Evolutionary conservation across 64 coral and sea anemone genomes (phyloP), one percentile per base, ranked within the genome.

Genomic region (Porites australiensis): DNA sequence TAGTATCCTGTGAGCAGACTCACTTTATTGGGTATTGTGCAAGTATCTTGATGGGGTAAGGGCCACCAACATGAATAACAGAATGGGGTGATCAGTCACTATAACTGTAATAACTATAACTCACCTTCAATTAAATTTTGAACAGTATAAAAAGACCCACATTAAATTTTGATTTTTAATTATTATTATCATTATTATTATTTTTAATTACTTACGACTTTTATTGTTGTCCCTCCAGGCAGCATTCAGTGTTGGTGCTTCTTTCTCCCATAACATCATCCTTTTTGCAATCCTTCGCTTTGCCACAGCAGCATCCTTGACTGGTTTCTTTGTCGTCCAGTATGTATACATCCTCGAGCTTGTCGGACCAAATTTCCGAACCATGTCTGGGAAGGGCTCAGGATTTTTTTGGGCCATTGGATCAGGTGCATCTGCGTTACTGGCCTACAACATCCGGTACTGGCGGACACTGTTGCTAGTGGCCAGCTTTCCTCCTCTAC

Each of bases 301-400:
- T 15, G 47, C 48, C 16, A 50, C 73, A 3, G 73, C 11, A 15
- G 45, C 48, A 6, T 50, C 13, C 9, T 0, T 76, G 12, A 58
- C 79, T 4, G 95, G 95, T 4, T 61, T 82, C 8, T 86, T 93
- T 58, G 0, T 87, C 0, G 14, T 87, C 0, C 81, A 84, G 2
- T 96, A 90, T n/a, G 82, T 96, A 8, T 93, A 92, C 27, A 60
- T 43, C 74, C 45, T 93, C 10, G 95, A 96, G 64, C 18, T 93
- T 3, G 87, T 90, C 44, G 95, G 95, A 23, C 87, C 95, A 7
- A 78, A 50, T 46, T 87, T 79, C 11, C 79, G 95, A 10, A 90
- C 95, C 14, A 23, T 89, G 4, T 81, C 82, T n/a, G 87, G 64
- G 15, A 89, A 93, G 8, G 20, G 46, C 4, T 52, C 61, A 53